Evolutionary conservation across 1,140 invertebrate genomes (phyloP).

Genomic region (Coptotermes formosanus): DNA sequence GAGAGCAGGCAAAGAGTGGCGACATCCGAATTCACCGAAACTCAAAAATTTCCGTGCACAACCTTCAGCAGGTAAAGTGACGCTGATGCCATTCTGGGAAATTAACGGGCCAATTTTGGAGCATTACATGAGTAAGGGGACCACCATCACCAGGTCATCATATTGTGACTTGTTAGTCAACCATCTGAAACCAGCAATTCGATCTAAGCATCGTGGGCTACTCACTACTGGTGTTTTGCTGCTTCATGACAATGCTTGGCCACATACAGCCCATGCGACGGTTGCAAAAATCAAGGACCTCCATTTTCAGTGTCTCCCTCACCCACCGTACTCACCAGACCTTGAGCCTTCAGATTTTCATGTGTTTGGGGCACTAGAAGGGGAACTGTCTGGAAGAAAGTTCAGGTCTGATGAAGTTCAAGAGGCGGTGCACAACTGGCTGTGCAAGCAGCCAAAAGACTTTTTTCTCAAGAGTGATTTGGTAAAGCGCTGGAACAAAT

Average conservation of each 20-base stretch:
- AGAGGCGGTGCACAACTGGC: constrained; percentile 28
- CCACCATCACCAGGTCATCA: constrained; percentile 26
- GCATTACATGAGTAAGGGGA: constrained; percentile 18
- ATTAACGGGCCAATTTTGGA: constrained; percentile 19
- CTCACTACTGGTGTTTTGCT: constrained; percentile 22
- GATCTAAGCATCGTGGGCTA: too few relatives aligned
- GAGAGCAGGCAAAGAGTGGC: constrained; percentile 27
- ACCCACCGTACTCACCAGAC: constrained; percentile 27
- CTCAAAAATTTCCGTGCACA: constrained; percentile 28
- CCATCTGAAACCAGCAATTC: constrained; percentile 25
- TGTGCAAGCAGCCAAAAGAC: background rate
- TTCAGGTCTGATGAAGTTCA: constrained; percentile 24
- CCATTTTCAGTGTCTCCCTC: constrained; percentile 18
- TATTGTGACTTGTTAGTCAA: constrained; percentile 26
- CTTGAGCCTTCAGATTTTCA: constrained; percentile 18
- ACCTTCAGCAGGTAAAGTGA: constrained; percentile 15
- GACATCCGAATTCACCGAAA: constrained; percentile 20
- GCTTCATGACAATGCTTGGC: constrained; percentile 18
- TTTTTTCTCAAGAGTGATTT: constrained; percentile 11
- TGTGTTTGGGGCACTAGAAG: constrained; percentile 20
- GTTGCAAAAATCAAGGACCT: constrained; percentile 21
- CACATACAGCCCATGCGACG: constrained; percentile 17
- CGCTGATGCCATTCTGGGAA: constrained; percentile 1
- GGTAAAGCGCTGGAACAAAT: too few relatives aligned
- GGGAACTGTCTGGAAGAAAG: background rate